Conservation (phyloP, 2,888 invertebrate species). For the Phengaris alcon region DNA sequence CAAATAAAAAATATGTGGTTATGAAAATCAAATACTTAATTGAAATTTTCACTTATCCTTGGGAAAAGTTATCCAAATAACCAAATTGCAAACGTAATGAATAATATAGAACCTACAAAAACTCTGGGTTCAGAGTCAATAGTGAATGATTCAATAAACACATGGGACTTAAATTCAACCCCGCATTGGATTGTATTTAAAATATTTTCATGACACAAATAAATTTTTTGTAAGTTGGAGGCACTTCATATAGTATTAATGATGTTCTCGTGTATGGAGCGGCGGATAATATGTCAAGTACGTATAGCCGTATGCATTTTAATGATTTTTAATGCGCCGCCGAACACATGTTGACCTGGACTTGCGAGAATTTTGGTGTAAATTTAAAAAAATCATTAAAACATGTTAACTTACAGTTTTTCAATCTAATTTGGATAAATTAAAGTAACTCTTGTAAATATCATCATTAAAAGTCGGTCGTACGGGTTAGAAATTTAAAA, state of each 20-base stretch:
- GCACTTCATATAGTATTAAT: constrained; percentile 24
- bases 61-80: no score
- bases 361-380: not conserved
- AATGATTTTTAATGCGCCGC: constrained; percentile 14
- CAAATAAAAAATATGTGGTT: no score
- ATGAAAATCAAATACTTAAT: no score
- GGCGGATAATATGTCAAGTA: constrained; percentile 19
- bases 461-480: not conserved
- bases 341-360: constrained; percentile 7
- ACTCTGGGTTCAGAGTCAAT: no score
- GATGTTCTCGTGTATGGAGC: constrained; percentile 11
- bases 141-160: not conserved
- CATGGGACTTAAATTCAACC: not conserved
- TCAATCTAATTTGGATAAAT: no score
- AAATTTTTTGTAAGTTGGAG: constrained; percentile 17
- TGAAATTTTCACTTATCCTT: no score
- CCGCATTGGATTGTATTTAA: not conserved
- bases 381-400: not conserved
- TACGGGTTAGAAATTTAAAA: not conserved
- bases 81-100: no score
- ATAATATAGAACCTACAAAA: no score
- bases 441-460: no score
- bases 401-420: not conserved
- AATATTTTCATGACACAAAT: constrained; percentile 16
- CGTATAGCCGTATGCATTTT: not conserved